A percentile compares a stretch with the other conserved stretches of the same genome.
These are phyloP conservation scores for Drosophila trichaetosa DNA, from an alignment of 2,888 invertebrate genomes.

Conservation along the genomic window DNA sequence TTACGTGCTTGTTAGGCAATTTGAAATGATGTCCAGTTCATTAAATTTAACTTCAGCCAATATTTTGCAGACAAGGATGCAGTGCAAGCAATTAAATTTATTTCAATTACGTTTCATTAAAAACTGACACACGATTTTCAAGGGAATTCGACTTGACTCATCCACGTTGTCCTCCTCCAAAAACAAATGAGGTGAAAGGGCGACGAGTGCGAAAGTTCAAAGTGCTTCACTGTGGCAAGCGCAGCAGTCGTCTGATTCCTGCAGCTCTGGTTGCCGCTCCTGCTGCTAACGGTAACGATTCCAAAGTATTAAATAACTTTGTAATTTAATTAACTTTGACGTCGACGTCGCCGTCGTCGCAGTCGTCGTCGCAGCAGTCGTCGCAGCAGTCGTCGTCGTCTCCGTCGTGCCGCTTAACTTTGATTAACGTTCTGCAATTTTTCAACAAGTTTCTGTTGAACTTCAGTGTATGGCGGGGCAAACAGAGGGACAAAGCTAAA, in stretches of 20 bases:
- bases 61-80: constrained; percentile 26
- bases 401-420: constrained; percentile 71
- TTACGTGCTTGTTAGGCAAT: background rate
- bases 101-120: constrained; percentile 75
- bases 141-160: constrained; percentile 9
- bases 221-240: constrained; percentile 42
- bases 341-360: constrained; percentile 34
- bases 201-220: constrained; percentile 53
- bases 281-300: constrained; percentile 63
- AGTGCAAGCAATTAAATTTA: constrained; percentile 59
- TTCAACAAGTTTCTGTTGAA: constrained; percentile 75
- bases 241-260: constrained; percentile 37
- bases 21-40: constrained; percentile 25
- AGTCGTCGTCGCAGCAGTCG: constrained; percentile 25
- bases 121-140: constrained; percentile 64
- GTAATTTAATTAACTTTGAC: constrained; percentile 80
- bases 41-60: constrained; percentile 18
- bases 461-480: constrained; percentile 36
- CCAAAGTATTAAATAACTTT: constrained; percentile 79
- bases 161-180: constrained; percentile 3
- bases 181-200: constrained; percentile 19
- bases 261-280: constrained; percentile 20
- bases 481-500: constrained; percentile 10
- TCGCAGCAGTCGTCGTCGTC: background rate
- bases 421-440: constrained; percentile 78